Conservation (phyloP, 1,140 invertebrate species). For the Drosophila suzukii region DNA sequence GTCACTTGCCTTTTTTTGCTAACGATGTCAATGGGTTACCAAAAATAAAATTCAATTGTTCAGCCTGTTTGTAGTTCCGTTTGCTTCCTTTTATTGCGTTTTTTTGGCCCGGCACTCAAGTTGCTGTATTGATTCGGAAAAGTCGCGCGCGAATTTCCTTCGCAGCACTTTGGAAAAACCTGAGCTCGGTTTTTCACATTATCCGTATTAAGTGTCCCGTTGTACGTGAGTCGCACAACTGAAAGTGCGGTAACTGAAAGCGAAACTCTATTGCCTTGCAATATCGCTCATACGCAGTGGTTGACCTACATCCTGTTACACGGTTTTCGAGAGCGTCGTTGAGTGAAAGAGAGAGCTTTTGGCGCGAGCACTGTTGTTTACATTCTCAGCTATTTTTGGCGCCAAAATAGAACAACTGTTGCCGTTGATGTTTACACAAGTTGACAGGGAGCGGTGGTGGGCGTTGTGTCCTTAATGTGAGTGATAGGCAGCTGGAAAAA, state of each 20-base stretch:
- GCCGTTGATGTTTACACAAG: constrained; percentile 44
- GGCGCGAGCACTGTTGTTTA: constrained; percentile 52
- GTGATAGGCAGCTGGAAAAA: not conserved
- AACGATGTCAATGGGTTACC: constrained; percentile 45
- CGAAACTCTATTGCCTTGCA: constrained; percentile 21
- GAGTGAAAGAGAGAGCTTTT: constrained; percentile 44
- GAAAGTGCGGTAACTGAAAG: constrained; percentile 38
- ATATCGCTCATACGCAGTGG: constrained; percentile 69
- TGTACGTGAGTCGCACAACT: constrained; percentile 62
- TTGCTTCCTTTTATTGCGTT: constrained; percentile 21
- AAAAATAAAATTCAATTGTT: constrained; percentile 58
- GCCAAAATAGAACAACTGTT: constrained; percentile 78
- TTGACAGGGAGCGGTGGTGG: not conserved
- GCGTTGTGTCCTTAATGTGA: constrained; percentile 9
- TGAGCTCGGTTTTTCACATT: constrained; percentile 14
- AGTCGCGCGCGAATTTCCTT: constrained; percentile 62
- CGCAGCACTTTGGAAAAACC: constrained; percentile 7
- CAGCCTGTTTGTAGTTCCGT: constrained; percentile 17
- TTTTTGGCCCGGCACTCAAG: constrained; percentile 17
- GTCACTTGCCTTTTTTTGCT: constrained; percentile 33
- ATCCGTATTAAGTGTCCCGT: constrained; percentile 27
- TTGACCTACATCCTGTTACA: constrained; percentile 66
- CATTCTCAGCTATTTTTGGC: constrained; percentile 74
- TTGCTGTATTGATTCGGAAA: constrained; percentile 50
- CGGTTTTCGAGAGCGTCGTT: constrained; percentile 10